Percentiles rank a stretch among this genome's conserved stretches.
These are phyloP conservation scores for Chunga burmeisteri DNA, from an alignment of 2,113 vertebrate species.

Conservation along the genomic window DNA sequence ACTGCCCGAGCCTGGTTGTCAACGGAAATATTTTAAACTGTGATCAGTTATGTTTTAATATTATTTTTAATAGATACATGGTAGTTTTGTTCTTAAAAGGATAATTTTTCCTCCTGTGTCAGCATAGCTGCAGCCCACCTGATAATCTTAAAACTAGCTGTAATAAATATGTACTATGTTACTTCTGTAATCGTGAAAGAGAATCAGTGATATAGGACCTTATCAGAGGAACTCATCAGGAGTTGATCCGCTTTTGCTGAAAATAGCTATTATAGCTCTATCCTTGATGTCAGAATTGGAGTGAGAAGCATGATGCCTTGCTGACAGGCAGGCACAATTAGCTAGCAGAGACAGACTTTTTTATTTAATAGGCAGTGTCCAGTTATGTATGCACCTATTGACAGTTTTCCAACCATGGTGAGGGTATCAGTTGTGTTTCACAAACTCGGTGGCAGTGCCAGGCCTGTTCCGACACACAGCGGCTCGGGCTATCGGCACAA, in stretches of 20 bases:
- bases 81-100: neutral
- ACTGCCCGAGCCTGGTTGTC: neutral
- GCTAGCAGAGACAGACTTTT: neutral
- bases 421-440: neutral
- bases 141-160: neutral
- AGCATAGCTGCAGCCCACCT: neutral
- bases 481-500: neutral
- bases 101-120: neutral
- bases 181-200: neutral
- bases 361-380: neutral
- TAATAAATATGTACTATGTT: rapidly evolving
- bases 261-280: neutral
- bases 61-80: neutral
- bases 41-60: neutral
- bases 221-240: neutral
- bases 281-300: neutral
- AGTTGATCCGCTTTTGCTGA: neutral
- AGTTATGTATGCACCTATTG: neutral
- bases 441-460: neutral
- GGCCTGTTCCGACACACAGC: neutral
- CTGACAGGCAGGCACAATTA: neutral
- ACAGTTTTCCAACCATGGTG: neutral
- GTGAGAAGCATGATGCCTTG: neutral
- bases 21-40: neutral
- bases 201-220: neutral